These are phyloP conservation scores for Marcusenius ussheri DNA, from an alignment of 2,113 vertebrate genomes.

Conservation along the genomic window DNA sequence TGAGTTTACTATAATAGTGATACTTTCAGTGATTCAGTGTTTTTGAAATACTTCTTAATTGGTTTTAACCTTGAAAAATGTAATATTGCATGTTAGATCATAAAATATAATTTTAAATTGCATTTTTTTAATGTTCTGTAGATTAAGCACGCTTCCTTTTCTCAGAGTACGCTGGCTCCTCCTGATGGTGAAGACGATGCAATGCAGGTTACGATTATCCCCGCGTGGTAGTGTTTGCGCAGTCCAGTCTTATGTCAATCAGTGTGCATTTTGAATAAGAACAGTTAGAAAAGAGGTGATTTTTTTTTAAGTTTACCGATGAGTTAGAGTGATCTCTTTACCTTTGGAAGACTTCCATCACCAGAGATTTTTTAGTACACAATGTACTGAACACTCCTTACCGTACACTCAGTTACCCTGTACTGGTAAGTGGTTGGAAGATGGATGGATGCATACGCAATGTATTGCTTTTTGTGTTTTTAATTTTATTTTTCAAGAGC, in stretches of 20 bases:
- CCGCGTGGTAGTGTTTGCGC: neutral
- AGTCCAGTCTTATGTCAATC: neutral
- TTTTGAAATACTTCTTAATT: neutral
- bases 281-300: neutral
- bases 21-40: neutral
- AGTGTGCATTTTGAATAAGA: neutral
- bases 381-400: neutral
- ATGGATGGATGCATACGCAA: neutral
- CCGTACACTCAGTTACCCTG: neutral
- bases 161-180: neutral
- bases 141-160: neutral
- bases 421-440: neutral
- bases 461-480: neutral
- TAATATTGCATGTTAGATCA: neutral
- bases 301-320: neutral
- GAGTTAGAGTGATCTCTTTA: neutral
- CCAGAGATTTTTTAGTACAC: neutral
- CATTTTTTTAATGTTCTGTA: neutral
- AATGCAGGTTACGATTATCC: neutral
- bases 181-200: neutral
- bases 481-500: neutral
- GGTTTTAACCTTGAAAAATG: neutral
- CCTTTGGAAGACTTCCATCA: neutral
- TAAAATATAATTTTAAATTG: neutral
- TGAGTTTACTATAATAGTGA: too few relatives aligned